Evolutionary conservation across 2,888 invertebrate genomes (phyloP).

Genomic region (Oligia strigilis): DNA sequence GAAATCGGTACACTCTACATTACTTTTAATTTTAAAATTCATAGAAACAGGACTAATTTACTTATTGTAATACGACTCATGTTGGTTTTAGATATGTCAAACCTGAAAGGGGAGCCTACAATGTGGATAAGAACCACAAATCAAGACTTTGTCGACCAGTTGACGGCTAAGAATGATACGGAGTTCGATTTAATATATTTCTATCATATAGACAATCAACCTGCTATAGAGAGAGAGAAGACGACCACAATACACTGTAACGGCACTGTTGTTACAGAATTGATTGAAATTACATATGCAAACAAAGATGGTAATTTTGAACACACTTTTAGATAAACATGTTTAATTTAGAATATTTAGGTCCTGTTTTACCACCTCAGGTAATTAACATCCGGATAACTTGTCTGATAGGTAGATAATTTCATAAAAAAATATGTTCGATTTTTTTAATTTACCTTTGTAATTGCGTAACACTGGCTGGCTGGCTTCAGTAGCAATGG

Average conservation of each 20-base stretch:
- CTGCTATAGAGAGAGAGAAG: constrained; percentile 71
- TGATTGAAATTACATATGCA: constrained; percentile 62
- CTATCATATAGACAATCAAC: constrained; percentile 68
- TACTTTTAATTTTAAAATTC: not conserved
- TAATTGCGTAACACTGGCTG: not conserved
- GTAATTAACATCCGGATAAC: not conserved
- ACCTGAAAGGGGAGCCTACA: constrained; percentile 31
- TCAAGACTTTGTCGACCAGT: constrained; percentile 46
- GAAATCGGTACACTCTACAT: constrained; percentile 40
- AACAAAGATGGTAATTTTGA: constrained; percentile 53
- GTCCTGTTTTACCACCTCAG: not conserved
- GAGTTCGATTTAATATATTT: constrained; percentile 69
- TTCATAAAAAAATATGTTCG: no score
- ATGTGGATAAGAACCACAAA: constrained; percentile 49
- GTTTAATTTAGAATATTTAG: not conserved
- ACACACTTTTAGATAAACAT: not conserved
- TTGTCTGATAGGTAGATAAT: not conserved
- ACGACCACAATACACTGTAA: constrained; percentile 75
- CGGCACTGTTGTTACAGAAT: constrained; percentile 77
- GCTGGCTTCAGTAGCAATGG: not conserved
- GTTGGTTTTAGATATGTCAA: constrained; percentile 50
- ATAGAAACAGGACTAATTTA: not conserved
- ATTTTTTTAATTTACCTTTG: not conserved
- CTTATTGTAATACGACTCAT: not conserved
- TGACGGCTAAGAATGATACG: constrained; percentile 28